Evolutionary conservation across 2,113 vertebrate species (phyloP).

Genomic region (Ceratotherium simum): DNA sequence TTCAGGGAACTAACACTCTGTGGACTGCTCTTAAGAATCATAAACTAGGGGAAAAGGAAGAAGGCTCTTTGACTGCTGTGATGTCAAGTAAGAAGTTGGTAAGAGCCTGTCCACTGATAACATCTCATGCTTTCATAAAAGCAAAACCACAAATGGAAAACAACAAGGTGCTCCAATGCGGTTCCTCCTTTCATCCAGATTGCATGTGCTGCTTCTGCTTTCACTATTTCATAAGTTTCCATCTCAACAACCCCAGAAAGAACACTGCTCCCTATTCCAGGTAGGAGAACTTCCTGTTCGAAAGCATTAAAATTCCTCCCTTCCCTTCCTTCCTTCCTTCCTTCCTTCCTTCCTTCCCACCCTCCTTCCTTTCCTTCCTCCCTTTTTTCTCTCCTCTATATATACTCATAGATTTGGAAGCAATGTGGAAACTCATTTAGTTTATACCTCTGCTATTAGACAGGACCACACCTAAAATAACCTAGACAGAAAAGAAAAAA

Average conservation of each 20-base stretch:
- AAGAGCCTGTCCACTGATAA: neutral
- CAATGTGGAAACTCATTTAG: neutral
- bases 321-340: accelerated
- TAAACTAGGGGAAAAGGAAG: neutral
- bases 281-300: too few species aligned
- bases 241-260: neutral
- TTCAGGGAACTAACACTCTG: neutral
- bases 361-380: accelerated
- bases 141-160: neutral
- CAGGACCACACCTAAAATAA: conserved; percentile 39
- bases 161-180: accelerated
- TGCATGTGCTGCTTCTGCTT: accelerated
- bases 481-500: conserved; percentile 40
- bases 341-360: accelerated
- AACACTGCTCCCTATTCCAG: neutral
- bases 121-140: neutral
- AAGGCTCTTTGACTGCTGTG: neutral
- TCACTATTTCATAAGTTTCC: neutral
- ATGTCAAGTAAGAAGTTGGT: neutral
- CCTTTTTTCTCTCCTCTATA: neutral
- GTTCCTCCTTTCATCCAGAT: neutral
- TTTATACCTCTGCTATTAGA: neutral
- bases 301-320: neutral
- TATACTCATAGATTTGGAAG: neutral
- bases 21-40: neutral